Base-by-base conservation (phyloP, 2,888 invertebrate genomes). In the Drosophila setosimentum region DNA sequence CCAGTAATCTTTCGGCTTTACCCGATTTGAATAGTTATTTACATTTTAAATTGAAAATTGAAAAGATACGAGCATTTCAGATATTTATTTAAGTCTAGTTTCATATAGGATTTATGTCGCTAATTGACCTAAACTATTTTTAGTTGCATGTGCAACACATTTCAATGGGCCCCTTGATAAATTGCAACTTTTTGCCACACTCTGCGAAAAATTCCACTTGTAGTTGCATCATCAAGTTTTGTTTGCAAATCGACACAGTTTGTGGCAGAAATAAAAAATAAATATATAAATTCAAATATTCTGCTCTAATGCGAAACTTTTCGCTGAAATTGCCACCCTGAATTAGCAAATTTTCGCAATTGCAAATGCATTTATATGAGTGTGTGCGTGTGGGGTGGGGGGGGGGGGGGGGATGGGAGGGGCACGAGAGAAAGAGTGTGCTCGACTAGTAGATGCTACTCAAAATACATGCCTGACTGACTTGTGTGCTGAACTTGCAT, bases 261-360 rank as follows among this genome's bases (percentile, higher is more conserved):
- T 40, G 40, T n/a, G n/a, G 40, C 40, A 40, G 2, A 40, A 45
- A 21, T 21, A 3, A 13, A 45, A 21, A 13, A 4, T 21, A 1
- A 45, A 21, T n/a, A 21, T 13, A 16, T 0, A 24, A 45, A 45
- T 7, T 8, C 3, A 45, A 45, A 35, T 29, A 40, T 55, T 27
- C n/a, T 5, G n/a, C 29, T 13, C 2, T 29, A 21, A 55, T 55
- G 55, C 8, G 0, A 55, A 40, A 29, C 29, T 55, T 40, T 55
- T 21, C 40, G 13, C 21, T 21, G 40, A 30, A 40, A 40, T 21
- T 30, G n/a, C 16, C 57, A 40, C 29, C 30, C 30, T 42, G 30
- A 42, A 57, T 57, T 57, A 57, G 57, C 30, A 5, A 3, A 57
- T 29, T 42, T 40, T 32, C 11, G 57, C 42, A 24, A 30, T 30